phyloP scores from a whole-genome alignment of 2,797 vertebrate species.

The Prionace glauca region DNA sequence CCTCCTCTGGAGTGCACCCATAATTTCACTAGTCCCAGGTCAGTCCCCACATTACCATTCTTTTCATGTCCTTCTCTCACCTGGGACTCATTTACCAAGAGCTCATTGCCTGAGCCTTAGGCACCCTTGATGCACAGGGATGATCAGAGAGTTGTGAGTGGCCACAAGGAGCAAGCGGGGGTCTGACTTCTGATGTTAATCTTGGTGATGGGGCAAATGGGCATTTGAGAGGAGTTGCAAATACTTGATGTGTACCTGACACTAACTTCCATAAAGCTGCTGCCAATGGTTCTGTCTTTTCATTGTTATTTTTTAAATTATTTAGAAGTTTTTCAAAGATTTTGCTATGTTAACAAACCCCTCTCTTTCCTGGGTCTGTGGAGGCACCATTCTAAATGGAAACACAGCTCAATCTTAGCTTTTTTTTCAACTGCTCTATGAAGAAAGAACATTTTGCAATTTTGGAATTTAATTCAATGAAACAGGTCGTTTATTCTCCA shows the following conservation, averaged over 20 bases:
- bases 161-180: not conserved
- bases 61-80: slow-evolving; percentile 29
- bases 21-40: not conserved
- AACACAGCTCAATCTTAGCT: not conserved
- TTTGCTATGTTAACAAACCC: not conserved
- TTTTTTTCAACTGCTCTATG: not conserved
- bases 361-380: not conserved
- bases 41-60: slow-evolving; percentile 15
- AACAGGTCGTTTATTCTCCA: not conserved
- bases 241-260: slow-evolving; percentile 5
- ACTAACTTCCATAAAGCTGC: not conserved
- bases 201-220: slow-evolving; percentile 9
- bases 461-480: not conserved
- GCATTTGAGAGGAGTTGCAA: not conserved
- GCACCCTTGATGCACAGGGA: not conserved
- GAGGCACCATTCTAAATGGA: not conserved
- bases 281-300: not conserved
- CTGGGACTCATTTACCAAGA: slow-evolving; percentile 21
- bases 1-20: not conserved
- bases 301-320: not conserved
- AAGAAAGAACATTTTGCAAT: not conserved
- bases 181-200: not conserved
- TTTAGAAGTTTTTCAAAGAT: not conserved
- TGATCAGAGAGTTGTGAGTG: slow-evolving; percentile 19
- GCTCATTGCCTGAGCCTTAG: not conserved